Conservation (phyloP, 2,888 invertebrate genomes). For the Ptychoptera albimana region DNA sequence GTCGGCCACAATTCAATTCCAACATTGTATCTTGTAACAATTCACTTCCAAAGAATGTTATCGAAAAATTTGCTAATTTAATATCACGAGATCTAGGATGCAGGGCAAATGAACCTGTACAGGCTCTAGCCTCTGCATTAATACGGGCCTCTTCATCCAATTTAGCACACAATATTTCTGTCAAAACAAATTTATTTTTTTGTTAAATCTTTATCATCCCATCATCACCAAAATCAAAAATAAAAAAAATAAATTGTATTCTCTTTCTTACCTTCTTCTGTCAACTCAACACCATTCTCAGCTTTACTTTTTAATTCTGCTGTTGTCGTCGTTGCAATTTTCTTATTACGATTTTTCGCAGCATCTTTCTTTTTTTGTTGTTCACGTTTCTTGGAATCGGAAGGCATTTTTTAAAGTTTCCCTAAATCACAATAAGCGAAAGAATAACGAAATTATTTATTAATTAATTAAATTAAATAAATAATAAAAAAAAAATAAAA, state of each 20-base stretch:
- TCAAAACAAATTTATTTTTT: slow-evolving; percentile 18
- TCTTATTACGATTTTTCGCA: slow-evolving; percentile 50
- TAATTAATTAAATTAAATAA: background rate
- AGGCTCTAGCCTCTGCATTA: slow-evolving; percentile 84
- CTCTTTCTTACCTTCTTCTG: slow-evolving; percentile 22
- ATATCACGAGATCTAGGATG: slow-evolving; percentile 93
- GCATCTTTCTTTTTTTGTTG: slow-evolving; percentile 96
- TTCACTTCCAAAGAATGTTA: slow-evolving; percentile 96
- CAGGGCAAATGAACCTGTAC: slow-evolving; percentile 88
- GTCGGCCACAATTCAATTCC: slow-evolving; percentile 91
- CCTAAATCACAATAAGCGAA: background rate
- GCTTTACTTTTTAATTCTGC: slow-evolving; percentile 37
- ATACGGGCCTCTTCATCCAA: slow-evolving; percentile 81
- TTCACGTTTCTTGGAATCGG: slow-evolving; percentile 96
- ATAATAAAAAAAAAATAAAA: background rate
- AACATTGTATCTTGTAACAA: slow-evolving; percentile 88
- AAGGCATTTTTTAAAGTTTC: slow-evolving; percentile 69
- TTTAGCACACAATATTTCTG: slow-evolving; percentile 73
- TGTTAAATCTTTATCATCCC: no score
- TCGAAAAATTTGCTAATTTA: slow-evolving; percentile 90
- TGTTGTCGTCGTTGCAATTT: slow-evolving; percentile 34
- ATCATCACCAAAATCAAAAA: background rate
- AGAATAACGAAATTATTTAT: background rate
- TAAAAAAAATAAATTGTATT: slow-evolving; percentile 1
- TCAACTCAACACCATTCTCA: slow-evolving; percentile 37